A percentile compares a stretch with the other conserved stretches of the same genome.
Conservation (phyloP, 2,888 invertebrate genomes). For the Diarsia brunnea region DNA sequence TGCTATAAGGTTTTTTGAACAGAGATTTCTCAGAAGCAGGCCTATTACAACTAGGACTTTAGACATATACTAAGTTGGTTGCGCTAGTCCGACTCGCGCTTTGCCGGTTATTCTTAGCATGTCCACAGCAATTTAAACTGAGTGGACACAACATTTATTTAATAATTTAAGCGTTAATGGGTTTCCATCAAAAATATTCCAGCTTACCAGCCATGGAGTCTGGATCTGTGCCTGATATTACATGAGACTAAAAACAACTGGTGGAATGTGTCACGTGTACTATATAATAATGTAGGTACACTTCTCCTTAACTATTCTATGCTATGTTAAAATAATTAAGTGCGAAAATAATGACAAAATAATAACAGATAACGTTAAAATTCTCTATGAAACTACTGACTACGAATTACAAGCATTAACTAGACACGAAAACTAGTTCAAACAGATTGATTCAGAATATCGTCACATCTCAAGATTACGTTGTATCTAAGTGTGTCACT, state of each 20-base stretch:
- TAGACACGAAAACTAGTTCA: conserved; percentile 43
- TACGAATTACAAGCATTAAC: conserved; percentile 38
- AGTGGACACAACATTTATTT: too few species aligned
- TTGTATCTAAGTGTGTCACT: conserved; percentile 70
- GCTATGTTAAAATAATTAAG: neutral
- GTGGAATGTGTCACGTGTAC: neutral
- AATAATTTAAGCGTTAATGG: too few species aligned
- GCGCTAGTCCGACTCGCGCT: too few species aligned
- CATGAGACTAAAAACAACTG: neutral
- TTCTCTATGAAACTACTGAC: neutral
- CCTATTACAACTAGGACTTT: too few species aligned
- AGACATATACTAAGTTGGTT: too few species aligned
- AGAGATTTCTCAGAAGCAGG: neutral
- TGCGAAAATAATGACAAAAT: conserved; percentile 8
- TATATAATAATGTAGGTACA: neutral
- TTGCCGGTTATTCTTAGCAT: too few species aligned
- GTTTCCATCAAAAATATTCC: neutral
- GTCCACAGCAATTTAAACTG: too few species aligned
- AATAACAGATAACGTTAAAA: neutral
- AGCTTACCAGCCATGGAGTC: neutral
- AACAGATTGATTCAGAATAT: conserved; percentile 66
- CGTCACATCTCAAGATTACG: conserved; percentile 64
- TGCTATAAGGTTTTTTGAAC: neutral
- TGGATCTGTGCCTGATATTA: neutral
- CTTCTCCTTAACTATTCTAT: neutral